Evolutionary conservation across 2,888 invertebrate species (phyloP), one percentile per base, ranked within the genome.

Genomic region (Sisyra nigra): DNA sequence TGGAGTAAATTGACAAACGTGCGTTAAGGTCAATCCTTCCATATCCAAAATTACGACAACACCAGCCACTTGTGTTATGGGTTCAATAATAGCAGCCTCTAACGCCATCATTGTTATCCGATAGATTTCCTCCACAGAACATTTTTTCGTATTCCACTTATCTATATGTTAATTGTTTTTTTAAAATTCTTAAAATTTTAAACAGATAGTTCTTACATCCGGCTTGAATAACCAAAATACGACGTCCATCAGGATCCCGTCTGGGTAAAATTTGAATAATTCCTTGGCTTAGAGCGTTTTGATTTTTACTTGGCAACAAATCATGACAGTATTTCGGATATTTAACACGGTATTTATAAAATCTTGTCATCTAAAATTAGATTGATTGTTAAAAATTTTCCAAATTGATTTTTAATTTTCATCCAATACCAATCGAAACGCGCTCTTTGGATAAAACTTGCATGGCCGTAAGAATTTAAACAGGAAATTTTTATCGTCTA

Each of bases 371-470:
- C 84, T 84, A 58, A 19, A 63, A 60, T 43, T 31, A 18, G 41
- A 41, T 11, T 7, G 9, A 34, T 15, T 3, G 3, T 37, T 11
- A 10, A 15, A 3, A 37, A 14, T 15, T 37, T 15, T 17, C 14
- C 15, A 13, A 14, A 13, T 15, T n/a, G 10, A 13, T 37, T 15
- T 18, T 19, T 38, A 1, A 24, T 17, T 8, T 15, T 35, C 9
- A 24, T 36, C 18, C 54, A 68, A 63, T 65, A 86, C 81, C 61
- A 82, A 66, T 59, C 76, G 74, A 48, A 81, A 77, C 3, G 89
- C 80, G 51, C 85, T 78, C 41, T 85, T 80, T 1, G 86, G 74
- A 56, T 91, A 85, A 62, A 80, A 92, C 62, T 89, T 87, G 55
- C 83, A 80, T 0, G 89, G 89, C 45, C 92, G 70, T 37, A 92